Evolutionary conservation across 2,113 vertebrate species (phyloP).

Genomic region (Dromas ardeola): DNA sequence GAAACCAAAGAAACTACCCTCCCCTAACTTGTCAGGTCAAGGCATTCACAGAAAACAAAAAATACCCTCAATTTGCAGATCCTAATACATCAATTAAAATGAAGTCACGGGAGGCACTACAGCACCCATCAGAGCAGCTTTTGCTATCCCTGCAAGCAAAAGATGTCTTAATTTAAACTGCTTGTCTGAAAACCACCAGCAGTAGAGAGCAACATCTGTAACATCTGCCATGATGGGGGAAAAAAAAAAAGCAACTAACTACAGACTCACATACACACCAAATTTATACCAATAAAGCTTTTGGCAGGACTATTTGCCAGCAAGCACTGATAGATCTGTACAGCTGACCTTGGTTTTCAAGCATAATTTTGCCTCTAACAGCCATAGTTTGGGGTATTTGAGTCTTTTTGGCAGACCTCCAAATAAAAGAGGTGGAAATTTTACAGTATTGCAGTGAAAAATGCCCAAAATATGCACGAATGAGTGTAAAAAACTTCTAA

Average conservation of each 20-base stretch:
- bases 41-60: not conserved
- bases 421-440: not conserved
- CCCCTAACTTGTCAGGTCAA: not conserved
- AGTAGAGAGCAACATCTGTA: not conserved
- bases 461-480: not conserved
- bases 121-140: not conserved
- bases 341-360: not conserved
- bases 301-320: not conserved
- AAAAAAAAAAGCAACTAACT: not conserved
- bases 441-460: not conserved
- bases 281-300: not conserved
- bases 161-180: not conserved
- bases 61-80: not conserved
- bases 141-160: not conserved
- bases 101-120: not conserved
- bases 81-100: not conserved
- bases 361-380: not conserved
- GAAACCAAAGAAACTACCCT: not conserved
- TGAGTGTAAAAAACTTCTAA: not conserved
- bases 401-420: not conserved
- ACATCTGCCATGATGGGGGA: not conserved
- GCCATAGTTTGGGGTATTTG: not conserved
- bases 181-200: not conserved
- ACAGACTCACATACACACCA: not conserved
- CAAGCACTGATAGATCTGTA: not conserved